Base-by-base conservation (phyloP, 1,140 invertebrate genomes). In the Tyrophagus putrescentiae region DNA sequence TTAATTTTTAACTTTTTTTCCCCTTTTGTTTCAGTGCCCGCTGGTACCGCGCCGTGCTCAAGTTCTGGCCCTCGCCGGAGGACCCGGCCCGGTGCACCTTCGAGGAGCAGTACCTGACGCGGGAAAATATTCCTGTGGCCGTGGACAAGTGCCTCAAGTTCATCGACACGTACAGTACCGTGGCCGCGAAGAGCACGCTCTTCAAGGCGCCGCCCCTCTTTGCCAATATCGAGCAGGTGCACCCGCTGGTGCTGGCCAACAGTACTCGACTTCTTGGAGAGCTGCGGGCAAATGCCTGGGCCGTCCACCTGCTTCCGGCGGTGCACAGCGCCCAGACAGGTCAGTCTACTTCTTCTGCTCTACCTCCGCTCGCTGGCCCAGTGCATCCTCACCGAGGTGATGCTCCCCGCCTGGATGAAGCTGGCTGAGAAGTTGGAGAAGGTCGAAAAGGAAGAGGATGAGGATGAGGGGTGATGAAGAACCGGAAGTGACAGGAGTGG, bases 101-200 rank as follows among this genome's bases (percentile, higher is more conserved):
- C 16, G 52, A 54, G 28, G 62, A 64, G 23, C 64, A 64, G 52
- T 64, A 64, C 33, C 62, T 64, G 13, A 64, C 57, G 4, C 33
- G 48, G 21, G 50, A 61, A 16, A 61, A 64, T 33, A 41, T 64
- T 3, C 64, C 64, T 3, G 27, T 64, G 23, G 62, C 64, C 13
- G 41, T 64, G 33, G 64, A 64, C 13, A 64, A 64, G 52, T 64
- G 64, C 36, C 28, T 64, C 3, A 64, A 64, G 18, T 64, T 64
- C 34, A 33, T 64, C 3, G 61, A 39, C 9, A 63, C 64, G 7
- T 63, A 64, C 33, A 56, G 52, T 25, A 41, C 53, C 29, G 48
- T n/a, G n/a, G n/a, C n/a, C n/a, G n/a, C n/a, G n/a, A 56, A 18
- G 27, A 60, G 39, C 5, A 62, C 25, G n/a, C 32, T 36, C 0